Evolutionary conservation across 1,140 invertebrate genomes (phyloP).

Genomic region (Halyomorpha halys): DNA sequence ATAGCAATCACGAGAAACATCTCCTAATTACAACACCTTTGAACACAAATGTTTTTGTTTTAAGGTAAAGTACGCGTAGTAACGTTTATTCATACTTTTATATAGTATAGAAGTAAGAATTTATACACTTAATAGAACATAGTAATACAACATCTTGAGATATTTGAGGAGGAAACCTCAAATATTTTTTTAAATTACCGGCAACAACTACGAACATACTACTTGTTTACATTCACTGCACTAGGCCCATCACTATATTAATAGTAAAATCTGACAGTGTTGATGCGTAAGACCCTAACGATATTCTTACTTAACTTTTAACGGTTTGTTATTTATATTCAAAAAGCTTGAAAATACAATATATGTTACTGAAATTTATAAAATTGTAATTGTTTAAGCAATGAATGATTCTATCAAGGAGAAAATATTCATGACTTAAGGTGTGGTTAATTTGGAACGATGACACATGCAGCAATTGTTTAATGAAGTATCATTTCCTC

Average conservation of each 20-base stretch:
- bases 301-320: no score
- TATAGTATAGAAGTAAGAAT: no score
- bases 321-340: no score
- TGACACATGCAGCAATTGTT: no score
- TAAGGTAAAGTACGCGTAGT: not conserved
- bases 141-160: not conserved
- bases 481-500: no score
- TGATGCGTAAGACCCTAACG: no score
- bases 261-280: not conserved
- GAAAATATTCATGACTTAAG: no score
- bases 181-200: constrained; percentile 2
- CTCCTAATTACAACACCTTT: constrained; percentile 10
- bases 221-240: constrained; percentile 11
- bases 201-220: not conserved
- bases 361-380: no score
- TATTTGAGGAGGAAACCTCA: not conserved
- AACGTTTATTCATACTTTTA: constrained; percentile 10
- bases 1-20: constrained; percentile 4
- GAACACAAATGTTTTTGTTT: not conserved
- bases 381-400: no score
- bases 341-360: no score
- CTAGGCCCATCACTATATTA: constrained; percentile 3
- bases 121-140: not conserved
- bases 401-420: no score
- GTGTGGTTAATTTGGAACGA: no score